Evolutionary conservation across 2,797 vertebrate species (phyloP).

Genomic region (Chrysocyon brachyurus): DNA sequence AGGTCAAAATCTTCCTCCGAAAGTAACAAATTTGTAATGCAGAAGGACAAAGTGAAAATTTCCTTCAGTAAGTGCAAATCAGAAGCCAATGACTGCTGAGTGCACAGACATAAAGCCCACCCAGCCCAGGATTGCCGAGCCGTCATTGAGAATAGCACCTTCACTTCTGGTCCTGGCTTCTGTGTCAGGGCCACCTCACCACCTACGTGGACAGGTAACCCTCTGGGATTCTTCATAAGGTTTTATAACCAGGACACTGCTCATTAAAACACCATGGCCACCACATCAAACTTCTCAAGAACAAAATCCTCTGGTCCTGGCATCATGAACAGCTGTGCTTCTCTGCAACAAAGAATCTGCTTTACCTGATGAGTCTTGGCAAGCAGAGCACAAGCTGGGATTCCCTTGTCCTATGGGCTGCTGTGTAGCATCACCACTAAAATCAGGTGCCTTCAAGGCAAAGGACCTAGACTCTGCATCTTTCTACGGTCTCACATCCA

Average conservation of each 20-base stretch:
- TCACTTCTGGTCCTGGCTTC: neutral
- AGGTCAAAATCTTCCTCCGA: neutral
- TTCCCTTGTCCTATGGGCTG: neutral
- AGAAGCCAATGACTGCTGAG: neutral
- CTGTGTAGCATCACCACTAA: fast-evolving
- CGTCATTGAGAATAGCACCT: neutral
- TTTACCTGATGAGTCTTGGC: neutral
- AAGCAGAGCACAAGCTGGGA: too few species aligned
- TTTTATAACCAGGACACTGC: neutral
- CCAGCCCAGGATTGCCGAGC: too few species aligned
- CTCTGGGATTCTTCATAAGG: neutral
- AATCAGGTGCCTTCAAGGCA: neutral
- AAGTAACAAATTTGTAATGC: neutral
- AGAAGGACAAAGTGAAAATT: neutral
- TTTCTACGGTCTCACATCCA: neutral
- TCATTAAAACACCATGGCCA: neutral
- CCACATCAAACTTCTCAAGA: neutral
- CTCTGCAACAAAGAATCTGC: neutral
- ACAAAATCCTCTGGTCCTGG: neutral
- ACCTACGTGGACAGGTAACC: neutral
- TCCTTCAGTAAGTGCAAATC: neutral
- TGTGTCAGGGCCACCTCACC: neutral
- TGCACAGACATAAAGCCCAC: too few species aligned
- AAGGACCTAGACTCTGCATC: fast-evolving
- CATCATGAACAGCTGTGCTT: neutral